Conservation (phyloP, 2,888 invertebrate genomes). For the Priocnemis perturbator region DNA sequence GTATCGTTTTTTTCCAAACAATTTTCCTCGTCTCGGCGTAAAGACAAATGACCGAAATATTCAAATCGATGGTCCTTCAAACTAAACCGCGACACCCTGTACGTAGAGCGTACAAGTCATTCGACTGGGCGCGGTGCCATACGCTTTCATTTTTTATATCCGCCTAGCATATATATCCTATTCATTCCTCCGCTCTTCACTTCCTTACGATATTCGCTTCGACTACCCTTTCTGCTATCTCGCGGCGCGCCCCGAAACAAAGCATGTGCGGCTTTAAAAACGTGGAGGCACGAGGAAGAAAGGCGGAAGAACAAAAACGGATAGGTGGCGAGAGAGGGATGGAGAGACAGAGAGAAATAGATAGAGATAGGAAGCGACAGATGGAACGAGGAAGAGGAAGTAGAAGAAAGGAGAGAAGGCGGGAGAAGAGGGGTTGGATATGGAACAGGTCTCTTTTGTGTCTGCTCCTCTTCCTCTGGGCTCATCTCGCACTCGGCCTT, state of each 20-base stretch:
- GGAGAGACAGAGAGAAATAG: background rate
- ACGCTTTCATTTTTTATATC: background rate
- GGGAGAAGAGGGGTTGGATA: slow-evolving; percentile 16
- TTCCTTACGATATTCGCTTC: slow-evolving; percentile 45
- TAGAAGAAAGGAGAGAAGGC: background rate
- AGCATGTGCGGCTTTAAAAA: slow-evolving; percentile 28
- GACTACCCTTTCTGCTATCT: slow-evolving; percentile 43
- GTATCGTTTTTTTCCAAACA: no score
- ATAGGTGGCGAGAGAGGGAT: no score
- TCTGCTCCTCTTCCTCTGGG: slow-evolving; percentile 40
- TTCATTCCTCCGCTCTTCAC: slow-evolving; percentile 19
- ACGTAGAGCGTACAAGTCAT: no score
- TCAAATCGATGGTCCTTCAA: no score
- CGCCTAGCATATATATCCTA: slow-evolving; percentile 30
- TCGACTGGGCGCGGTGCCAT: no score
- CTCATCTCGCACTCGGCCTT: slow-evolving; percentile 23
- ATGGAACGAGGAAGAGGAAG: no score
- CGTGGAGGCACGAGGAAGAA: slow-evolving; percentile 1
- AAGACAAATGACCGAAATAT: no score
- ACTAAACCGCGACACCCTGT: no score
- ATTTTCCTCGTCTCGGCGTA: no score
- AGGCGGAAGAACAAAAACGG: background rate
- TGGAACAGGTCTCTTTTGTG: slow-evolving; percentile 42
- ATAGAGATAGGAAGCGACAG: background rate
- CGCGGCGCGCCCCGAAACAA: slow-evolving; percentile 44